A percentile compares a stretch with the other conserved stretches of the same genome.
phyloP scores from a whole-genome alignment of 1,140 invertebrate species.

The Leptestheria dahalacensis region DNA sequence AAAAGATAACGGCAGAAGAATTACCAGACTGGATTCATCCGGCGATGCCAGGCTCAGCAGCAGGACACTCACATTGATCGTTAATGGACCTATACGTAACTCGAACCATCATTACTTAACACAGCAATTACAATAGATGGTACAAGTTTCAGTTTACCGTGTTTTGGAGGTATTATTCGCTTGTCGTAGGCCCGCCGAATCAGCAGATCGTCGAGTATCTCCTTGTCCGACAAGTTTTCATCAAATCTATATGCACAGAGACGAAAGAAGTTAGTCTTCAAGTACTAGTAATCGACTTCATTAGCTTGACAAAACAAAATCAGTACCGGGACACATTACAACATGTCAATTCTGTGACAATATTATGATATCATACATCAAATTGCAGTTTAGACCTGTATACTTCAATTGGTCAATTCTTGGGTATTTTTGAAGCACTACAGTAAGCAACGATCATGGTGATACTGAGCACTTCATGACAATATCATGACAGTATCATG shows the following conservation, averaged over 20 bases:
- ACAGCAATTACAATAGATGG: too few species aligned
- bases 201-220: conserved; percentile 25
- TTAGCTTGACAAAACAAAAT: too few species aligned
- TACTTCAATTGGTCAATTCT: too few species aligned
- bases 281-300: neutral
- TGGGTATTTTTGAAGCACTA: too few species aligned
- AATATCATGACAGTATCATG: too few species aligned
- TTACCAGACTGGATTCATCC: conserved; percentile 87
- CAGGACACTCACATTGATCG: conserved; percentile 81
- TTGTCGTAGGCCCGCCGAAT: conserved; percentile 25
- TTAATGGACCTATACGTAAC: conserved; percentile 59
- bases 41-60: conserved; percentile 82
- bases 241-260: neutral
- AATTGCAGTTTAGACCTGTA: too few species aligned
- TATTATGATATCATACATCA: too few species aligned
- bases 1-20: conserved; percentile 23
- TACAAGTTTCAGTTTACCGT: conserved; percentile 17
- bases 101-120: conserved; percentile 9
- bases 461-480: too few species aligned
- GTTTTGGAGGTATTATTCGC: conserved; percentile 22
- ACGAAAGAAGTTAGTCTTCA: too few species aligned
- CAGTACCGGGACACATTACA: too few species aligned
- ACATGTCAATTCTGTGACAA: too few species aligned
- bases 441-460: too few species aligned
- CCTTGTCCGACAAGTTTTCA: conserved; percentile 23